Evolutionary conservation across 2,888 invertebrate genomes (phyloP).

Genomic region (Apamea sordens): DNA sequence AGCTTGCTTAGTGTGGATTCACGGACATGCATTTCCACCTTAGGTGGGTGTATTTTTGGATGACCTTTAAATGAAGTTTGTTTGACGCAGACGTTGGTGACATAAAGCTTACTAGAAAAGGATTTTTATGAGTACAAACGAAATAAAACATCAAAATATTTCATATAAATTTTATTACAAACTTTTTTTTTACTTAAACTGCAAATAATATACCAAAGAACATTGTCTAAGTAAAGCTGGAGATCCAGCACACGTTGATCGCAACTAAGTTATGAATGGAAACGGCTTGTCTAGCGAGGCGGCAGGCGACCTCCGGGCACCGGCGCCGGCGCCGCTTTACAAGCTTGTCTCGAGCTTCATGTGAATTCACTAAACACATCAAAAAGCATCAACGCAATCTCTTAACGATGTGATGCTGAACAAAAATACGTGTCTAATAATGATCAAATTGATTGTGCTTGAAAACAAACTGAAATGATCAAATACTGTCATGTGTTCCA

Average conservation of each 20-base stretch:
- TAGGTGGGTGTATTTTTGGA: no score
- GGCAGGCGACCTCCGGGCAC: slow-evolving; percentile 49
- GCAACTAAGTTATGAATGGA: slow-evolving; percentile 75
- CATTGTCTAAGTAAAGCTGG: slow-evolving; percentile 83
- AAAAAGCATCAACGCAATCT: slow-evolving; percentile 39
- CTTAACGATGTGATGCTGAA: slow-evolving; percentile 38
- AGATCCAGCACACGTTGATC: slow-evolving; percentile 80
- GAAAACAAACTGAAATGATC: slow-evolving; percentile 47
- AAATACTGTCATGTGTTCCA: slow-evolving; percentile 56
- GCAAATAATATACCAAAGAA: slow-evolving; percentile 88
- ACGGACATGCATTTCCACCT: no score
- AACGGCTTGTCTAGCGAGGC: slow-evolving; percentile 78
- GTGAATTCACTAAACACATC: slow-evolving; percentile 50
- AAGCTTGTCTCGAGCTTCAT: slow-evolving; percentile 39
- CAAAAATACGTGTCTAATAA: slow-evolving; percentile 33
- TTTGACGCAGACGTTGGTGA: no score
- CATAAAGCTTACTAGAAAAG: neutral
- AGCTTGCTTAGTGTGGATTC: no score
- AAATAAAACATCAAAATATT: slow-evolving; percentile 78
- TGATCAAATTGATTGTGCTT: slow-evolving; percentile 58
- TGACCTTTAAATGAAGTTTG: no score
- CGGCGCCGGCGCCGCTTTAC: slow-evolving; percentile 29
- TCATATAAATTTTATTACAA: slow-evolving; percentile 90
- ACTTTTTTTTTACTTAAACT: slow-evolving; percentile 87
- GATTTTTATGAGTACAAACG: slow-evolving; percentile 33